phyloP scores from a whole-genome alignment of 2,888 invertebrate genomes.

The Xanthia icteritia region DNA sequence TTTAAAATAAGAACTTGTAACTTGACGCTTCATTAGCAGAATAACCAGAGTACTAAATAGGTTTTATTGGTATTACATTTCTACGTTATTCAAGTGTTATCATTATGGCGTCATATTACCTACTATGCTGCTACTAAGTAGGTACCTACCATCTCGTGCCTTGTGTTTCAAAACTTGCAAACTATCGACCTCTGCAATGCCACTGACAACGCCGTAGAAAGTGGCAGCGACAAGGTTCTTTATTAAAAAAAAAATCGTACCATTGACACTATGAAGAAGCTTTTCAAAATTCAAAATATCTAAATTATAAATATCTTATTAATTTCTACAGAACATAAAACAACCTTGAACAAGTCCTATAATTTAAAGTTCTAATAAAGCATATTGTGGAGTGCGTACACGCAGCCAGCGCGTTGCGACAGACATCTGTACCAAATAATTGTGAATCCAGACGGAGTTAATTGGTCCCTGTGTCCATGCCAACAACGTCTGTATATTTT shows the following conservation, averaged over 20 bases:
- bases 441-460: constrained; percentile 69
- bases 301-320: not conserved
- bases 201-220: not conserved
- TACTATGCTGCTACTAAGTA: not conserved
- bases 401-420: constrained; percentile 8
- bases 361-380: not conserved
- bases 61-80: constrained; percentile 30
- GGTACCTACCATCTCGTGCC: not conserved
- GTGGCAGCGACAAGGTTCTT: accelerated
- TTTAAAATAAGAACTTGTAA: constrained; percentile 36
- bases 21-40: constrained; percentile 21
- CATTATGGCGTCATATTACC: not conserved
- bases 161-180: not conserved
- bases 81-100: constrained; percentile 9
- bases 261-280: not conserved
- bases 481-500: constrained; percentile 31
- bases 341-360: not conserved
- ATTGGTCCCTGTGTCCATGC: constrained; percentile 56
- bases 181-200: not conserved
- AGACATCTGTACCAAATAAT: constrained; percentile 67
- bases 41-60: constrained; percentile 36
- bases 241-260: not conserved
- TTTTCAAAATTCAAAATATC: not conserved
- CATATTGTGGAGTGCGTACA: not conserved
- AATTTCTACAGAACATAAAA: not conserved